Percentiles rank a stretch among this genome's conserved stretches.
These are phyloP conservation scores for Apolygus lucorum DNA, from an alignment of 1,140 invertebrate species.

Conservation along the genomic window DNA sequence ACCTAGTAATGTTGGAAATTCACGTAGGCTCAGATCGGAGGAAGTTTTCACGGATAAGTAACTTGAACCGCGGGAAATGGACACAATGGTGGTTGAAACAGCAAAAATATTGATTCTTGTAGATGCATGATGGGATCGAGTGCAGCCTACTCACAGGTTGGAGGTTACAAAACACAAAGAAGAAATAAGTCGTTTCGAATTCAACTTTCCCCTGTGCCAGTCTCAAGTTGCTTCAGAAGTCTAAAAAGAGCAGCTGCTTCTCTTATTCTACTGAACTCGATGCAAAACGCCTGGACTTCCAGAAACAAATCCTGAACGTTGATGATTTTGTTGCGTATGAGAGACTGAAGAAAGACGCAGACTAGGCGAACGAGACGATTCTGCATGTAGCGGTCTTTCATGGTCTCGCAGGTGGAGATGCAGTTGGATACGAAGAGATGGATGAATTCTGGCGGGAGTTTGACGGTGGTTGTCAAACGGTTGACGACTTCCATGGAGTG, in stretches of 20 bases:
- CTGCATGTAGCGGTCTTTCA: slow-evolving; percentile 94
- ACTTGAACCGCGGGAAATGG: no score
- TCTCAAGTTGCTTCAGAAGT: slow-evolving; percentile 85
- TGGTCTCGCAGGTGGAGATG: slow-evolving; percentile 94
- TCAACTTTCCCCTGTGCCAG: slow-evolving; percentile 39
- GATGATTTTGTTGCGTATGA: slow-evolving; percentile 95
- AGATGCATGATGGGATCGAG: no score
- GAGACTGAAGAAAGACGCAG: slow-evolving; percentile 92
- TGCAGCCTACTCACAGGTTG: no score
- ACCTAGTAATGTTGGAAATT: no score
- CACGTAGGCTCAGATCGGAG: no score
- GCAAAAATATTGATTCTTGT: no score
- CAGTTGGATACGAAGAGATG: slow-evolving; percentile 97
- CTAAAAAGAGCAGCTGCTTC: slow-evolving; percentile 93
- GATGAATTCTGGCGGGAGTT: slow-evolving; percentile 89
- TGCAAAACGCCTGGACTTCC: slow-evolving; percentile 96
- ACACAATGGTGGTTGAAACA: no score
- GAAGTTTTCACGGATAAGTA: no score
- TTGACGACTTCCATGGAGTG: slow-evolving; percentile 99
- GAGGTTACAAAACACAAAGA: no score
- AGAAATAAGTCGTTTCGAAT: no score
- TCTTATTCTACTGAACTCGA: slow-evolving; percentile 91
- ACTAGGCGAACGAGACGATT: slow-evolving; percentile 88
- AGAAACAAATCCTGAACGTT: slow-evolving; percentile 61
- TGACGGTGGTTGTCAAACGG: slow-evolving; percentile 83